These are phyloP conservation scores for Drosophila niveifrons DNA, from an alignment of 2,888 invertebrate genomes.

Conservation along the genomic window DNA sequence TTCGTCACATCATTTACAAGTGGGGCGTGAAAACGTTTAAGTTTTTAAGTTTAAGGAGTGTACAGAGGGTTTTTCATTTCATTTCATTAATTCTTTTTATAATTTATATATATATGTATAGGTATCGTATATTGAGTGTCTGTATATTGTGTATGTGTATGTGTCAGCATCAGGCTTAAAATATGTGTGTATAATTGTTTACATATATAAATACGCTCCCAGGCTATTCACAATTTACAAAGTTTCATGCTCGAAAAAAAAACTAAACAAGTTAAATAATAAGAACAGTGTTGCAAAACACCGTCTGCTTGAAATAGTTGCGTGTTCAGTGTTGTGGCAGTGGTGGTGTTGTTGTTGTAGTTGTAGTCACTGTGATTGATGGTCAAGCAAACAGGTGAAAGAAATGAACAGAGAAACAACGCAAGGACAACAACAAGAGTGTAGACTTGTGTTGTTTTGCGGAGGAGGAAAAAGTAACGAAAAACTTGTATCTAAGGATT, in stretches of 20 bases:
- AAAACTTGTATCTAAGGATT: conserved; percentile 58
- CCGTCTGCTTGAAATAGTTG: conserved; percentile 48
- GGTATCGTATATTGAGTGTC: conserved; percentile 46
- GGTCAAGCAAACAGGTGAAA: conserved; percentile 30
- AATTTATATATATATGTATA: conserved; percentile 31
- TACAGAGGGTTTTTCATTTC: conserved; percentile 48
- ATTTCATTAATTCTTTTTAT: conserved; percentile 30
- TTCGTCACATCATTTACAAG: conserved; percentile 75
- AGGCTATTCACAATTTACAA: conserved; percentile 61
- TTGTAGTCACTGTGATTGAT: conserved; percentile 20
- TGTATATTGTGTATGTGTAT: conserved; percentile 32
- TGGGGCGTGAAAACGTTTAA: conserved; percentile 71
- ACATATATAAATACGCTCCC: conserved; percentile 20
- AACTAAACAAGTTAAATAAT: conserved; percentile 28
- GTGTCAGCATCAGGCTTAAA: conserved; percentile 50
- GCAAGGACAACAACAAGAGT: conserved; percentile 29
- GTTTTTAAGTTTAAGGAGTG: conserved; percentile 70
- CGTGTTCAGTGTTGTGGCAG: conserved; percentile 50
- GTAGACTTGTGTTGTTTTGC: conserved; percentile 22
- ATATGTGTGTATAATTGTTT: conserved; percentile 30
- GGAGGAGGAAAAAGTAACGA: conserved; percentile 22
- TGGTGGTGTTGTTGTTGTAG: conserved; percentile 44
- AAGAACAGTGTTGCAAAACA: conserved; percentile 29
- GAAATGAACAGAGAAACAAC: conserved; percentile 23
- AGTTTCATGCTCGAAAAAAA: conserved; percentile 58